phyloP scores from a whole-genome alignment of 2,113 vertebrate species.

The Vidua macroura region DNA sequence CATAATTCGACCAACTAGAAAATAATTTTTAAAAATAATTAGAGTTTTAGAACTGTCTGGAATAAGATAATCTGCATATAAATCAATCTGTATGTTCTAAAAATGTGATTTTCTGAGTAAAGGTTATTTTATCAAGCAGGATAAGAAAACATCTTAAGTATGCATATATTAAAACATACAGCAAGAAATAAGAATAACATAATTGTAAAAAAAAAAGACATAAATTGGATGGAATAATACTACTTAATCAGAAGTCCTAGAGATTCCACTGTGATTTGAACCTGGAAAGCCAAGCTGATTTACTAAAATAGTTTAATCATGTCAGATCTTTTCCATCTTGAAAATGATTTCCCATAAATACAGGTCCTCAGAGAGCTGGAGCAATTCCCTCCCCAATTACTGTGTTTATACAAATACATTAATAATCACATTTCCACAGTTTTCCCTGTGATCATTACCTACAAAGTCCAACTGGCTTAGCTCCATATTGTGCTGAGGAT shows the following conservation, averaged over 20 bases:
- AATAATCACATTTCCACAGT: not conserved
- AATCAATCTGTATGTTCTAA: not conserved
- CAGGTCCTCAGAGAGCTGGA: not conserved
- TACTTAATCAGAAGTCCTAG: not conserved
- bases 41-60: not conserved
- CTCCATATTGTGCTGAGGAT: not conserved
- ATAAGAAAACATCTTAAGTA: not conserved
- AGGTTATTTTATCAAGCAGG: not conserved
- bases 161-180: not conserved
- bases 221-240: too few species aligned
- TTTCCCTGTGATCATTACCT: not conserved
- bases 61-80: not conserved
- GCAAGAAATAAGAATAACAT: not conserved
- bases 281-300: not conserved
- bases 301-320: not conserved
- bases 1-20: slow-evolving; percentile 94
- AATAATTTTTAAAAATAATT: not conserved
- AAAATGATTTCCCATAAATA: not conserved
- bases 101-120: not conserved
- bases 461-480: not conserved
- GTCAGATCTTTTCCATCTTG: not conserved
- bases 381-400: not conserved
- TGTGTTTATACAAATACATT: not conserved
- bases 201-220: not conserved
- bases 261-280: not conserved